Evolutionary conservation across 1,140 invertebrate genomes (phyloP).

Genomic region (Asbolus verrucosus): DNA sequence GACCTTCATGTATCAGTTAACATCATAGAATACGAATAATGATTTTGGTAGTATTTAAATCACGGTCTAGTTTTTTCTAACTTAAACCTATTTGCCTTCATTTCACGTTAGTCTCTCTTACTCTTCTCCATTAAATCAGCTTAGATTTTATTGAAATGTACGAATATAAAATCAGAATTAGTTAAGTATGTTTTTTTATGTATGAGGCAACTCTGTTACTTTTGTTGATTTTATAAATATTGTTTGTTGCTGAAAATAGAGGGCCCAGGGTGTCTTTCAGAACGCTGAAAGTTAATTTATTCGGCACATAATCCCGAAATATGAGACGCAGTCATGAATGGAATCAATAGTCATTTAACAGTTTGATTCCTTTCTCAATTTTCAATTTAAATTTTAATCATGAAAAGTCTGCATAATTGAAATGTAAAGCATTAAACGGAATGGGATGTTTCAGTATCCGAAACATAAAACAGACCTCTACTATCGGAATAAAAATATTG

Average conservation of each 20-base stretch:
- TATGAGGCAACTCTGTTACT: no score
- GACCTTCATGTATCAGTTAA: no score
- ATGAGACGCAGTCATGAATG: constrained; percentile 38
- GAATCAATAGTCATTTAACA: constrained; percentile 44
- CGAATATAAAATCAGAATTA: no score
- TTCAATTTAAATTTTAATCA: constrained; percentile 49
- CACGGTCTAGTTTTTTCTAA: no score
- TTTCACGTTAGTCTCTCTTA: no score
- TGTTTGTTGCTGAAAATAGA: neutral
- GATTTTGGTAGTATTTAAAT: no score
- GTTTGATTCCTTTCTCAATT: constrained; percentile 46
- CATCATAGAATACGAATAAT: no score
- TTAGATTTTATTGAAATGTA: no score
- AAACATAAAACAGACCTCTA: constrained; percentile 26
- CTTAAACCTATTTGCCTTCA: no score
- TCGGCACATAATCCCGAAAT: constrained; percentile 33
- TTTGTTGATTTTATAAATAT: neutral
- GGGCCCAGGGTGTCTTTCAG: no score
- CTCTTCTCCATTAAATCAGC: no score
- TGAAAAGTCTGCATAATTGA: constrained; percentile 45
- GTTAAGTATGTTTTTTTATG: no score
- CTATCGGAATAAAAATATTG: constrained; percentile 28
- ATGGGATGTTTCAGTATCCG: constrained; percentile 29
- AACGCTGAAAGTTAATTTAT: constrained; percentile 22
- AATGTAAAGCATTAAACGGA: constrained; percentile 38